A percentile compares a stretch with the other conserved stretches of the same genome.
phyloP scores from a whole-genome alignment of 2,113 vertebrate genomes.

The Bombycilla garrulus region DNA sequence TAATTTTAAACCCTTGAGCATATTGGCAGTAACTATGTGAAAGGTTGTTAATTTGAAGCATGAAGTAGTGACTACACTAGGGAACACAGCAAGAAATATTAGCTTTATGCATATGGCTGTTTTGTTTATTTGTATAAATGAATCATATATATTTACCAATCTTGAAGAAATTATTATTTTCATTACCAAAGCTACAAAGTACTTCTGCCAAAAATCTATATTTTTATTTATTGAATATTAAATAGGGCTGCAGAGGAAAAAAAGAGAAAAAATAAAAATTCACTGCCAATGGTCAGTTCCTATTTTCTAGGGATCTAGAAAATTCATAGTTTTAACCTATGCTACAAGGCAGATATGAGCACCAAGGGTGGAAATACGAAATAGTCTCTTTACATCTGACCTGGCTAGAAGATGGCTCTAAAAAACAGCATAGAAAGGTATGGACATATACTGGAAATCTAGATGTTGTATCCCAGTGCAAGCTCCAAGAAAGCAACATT shows the following conservation, averaged over 20 bases:
- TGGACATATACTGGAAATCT: fast-evolving
- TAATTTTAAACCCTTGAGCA: neutral
- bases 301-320: neutral
- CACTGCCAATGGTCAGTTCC: neutral
- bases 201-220: neutral
- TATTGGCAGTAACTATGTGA: neutral
- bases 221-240: neutral
- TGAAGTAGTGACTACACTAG: neutral
- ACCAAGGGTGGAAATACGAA: neutral
- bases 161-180: neutral
- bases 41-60: neutral
- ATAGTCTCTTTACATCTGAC: neutral
- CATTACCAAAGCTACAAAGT: neutral
- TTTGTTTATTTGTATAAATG: neutral
- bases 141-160: neutral
- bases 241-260: neutral
- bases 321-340: neutral
- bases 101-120: neutral
- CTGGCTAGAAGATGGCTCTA: neutral
- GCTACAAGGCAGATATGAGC: neutral
- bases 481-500: neutral
- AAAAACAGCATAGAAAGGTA: fast-evolving
- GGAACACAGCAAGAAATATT: neutral
- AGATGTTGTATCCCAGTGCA: neutral
- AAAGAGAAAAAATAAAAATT: neutral